These are phyloP conservation scores for Salvator merianae DNA, from an alignment of 2,113 vertebrate genomes.

Conservation along the genomic window DNA sequence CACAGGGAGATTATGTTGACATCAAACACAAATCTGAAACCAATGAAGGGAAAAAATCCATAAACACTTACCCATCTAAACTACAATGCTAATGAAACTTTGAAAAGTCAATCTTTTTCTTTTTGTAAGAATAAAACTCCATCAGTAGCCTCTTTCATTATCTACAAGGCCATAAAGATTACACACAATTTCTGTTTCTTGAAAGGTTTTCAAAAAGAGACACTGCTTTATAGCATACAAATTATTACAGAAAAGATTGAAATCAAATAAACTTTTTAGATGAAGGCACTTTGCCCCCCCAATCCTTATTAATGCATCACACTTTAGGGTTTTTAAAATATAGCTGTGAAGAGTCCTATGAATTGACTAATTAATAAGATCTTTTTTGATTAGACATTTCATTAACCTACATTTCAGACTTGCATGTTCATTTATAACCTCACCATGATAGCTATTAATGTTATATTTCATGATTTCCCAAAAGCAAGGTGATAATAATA, in stretches of 20 bases:
- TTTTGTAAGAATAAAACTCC: conserved; percentile 13
- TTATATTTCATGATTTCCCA: conserved; percentile 61
- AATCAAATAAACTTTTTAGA: conserved; percentile 43
- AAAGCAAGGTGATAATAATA: conserved; percentile 36
- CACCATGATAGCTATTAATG: conserved; percentile 43
- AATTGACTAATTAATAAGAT: conserved; percentile 67
- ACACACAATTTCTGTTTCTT: conserved; percentile 34
- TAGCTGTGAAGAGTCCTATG: conserved; percentile 65
- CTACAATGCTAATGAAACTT: conserved; percentile 40
- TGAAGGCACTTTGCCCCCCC: conserved; percentile 40
- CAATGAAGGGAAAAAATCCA: not conserved
- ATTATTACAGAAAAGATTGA: conserved; percentile 45
- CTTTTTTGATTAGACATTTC: conserved; percentile 58
- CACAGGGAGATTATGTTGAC: not conserved
- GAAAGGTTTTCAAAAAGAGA: conserved; percentile 28
- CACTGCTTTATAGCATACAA: conserved; percentile 42
- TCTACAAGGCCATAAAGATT: conserved; percentile 35
- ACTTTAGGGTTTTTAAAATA: conserved; percentile 66
- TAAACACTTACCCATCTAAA: conserved; percentile 30
- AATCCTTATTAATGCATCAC: conserved; percentile 52
- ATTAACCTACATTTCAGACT: conserved; percentile 66
- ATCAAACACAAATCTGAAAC: conserved; percentile 39
- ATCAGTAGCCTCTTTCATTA: conserved; percentile 37
- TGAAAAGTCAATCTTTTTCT: conserved; percentile 33
- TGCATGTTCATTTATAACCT: conserved; percentile 59